phyloP scores from a whole-genome alignment of 2,888 invertebrate species.

The Eupeodes latifasciatus region DNA sequence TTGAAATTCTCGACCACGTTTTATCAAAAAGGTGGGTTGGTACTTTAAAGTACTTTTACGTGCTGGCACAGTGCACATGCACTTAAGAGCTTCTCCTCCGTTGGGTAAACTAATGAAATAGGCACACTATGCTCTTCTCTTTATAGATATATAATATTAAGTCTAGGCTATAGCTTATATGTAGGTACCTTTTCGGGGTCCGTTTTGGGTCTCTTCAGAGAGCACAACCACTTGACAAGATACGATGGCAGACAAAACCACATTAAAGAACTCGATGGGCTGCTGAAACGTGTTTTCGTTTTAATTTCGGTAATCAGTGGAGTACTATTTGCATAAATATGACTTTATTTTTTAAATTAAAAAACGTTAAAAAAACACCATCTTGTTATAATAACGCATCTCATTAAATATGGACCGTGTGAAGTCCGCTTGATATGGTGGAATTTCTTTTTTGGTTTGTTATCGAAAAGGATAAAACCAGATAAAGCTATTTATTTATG shows the following conservation, averaged over 20 bases:
- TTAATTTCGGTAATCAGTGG: slow-evolving; percentile 70
- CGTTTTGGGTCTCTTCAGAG: slow-evolving; percentile 19
- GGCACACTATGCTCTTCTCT: slow-evolving; percentile 28
- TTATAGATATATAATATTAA: background rate
- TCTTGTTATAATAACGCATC: slow-evolving; percentile 32
- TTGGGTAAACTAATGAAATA: slow-evolving; percentile 67
- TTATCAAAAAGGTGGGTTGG: slow-evolving; percentile 13
- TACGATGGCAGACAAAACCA: slow-evolving; percentile 66
- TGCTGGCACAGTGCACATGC: slow-evolving; percentile 54
- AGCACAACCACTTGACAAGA: slow-evolving; percentile 36
- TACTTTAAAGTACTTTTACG: slow-evolving; percentile 47
- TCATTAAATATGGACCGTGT: slow-evolving; percentile 39
- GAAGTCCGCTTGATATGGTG: background rate
- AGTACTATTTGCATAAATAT: slow-evolving; percentile 49
- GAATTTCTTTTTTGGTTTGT: background rate
- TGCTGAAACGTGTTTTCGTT: slow-evolving; percentile 63
- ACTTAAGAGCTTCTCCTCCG: slow-evolving; percentile 49
- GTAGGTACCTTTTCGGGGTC: background rate
- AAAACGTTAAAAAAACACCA: background rate
- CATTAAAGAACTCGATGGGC: slow-evolving; percentile 32
- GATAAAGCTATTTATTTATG: slow-evolving; percentile 29
- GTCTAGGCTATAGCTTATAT: background rate
- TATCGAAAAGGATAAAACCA: background rate
- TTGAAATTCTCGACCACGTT: slow-evolving; percentile 41
- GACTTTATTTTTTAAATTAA: slow-evolving; percentile 30